Evolutionary conservation across 2,113 vertebrate genomes (phyloP).

Genomic region (Tinamus guttatus): DNA sequence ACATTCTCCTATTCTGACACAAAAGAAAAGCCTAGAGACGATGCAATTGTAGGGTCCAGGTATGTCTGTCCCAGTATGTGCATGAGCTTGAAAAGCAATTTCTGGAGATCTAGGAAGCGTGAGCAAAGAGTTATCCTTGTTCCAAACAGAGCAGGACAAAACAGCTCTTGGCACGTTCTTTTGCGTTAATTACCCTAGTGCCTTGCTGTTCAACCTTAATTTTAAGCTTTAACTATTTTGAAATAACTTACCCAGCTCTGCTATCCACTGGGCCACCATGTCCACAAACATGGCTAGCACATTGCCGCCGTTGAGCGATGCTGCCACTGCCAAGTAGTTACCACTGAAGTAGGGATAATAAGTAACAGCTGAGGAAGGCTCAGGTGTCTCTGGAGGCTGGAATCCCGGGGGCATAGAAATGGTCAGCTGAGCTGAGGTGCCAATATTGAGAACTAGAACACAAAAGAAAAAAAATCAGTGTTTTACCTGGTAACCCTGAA

Average conservation of each 20-base stretch:
- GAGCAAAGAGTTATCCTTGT: background rate
- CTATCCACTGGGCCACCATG: slow-evolving; percentile 88
- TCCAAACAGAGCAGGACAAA: background rate
- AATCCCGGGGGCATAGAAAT: slow-evolving; percentile 87
- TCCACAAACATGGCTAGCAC: slow-evolving; percentile 88
- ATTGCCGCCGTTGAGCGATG: slow-evolving; percentile 94
- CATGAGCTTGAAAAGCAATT: slow-evolving; percentile 9
- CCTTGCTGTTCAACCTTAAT: background rate
- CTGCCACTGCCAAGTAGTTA: slow-evolving; percentile 90
- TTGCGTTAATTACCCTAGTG: background rate
- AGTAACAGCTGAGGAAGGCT: slow-evolving; percentile 80
- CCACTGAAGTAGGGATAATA: slow-evolving; percentile 90
- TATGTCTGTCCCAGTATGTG: background rate
- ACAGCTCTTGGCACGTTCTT: background rate
- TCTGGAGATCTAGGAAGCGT: background rate
- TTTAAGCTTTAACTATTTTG: background rate
- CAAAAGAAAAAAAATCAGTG: background rate
- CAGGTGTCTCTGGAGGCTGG: slow-evolving; percentile 79
- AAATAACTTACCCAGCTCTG: slow-evolving; percentile 84
- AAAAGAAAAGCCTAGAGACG: background rate
- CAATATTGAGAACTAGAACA: slow-evolving; percentile 89
- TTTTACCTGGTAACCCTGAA: background rate
- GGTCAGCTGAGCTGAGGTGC: slow-evolving; percentile 94
- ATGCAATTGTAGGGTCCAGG: background rate
- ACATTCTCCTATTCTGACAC: background rate